Base-by-base conservation (phyloP, 2,888 invertebrate species). In the Brachylomia viminalis region DNA sequence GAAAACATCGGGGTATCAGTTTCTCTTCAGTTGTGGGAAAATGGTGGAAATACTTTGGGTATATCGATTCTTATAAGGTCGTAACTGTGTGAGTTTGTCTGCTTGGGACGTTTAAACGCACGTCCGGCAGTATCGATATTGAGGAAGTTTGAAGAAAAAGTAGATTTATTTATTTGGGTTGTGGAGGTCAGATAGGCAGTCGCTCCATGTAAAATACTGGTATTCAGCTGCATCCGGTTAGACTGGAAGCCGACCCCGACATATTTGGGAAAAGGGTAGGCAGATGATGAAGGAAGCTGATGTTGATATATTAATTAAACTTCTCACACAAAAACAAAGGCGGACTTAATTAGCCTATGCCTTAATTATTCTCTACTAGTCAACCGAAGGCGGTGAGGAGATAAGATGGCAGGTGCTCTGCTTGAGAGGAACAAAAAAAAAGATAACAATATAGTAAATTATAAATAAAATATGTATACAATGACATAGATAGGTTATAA, bases 1-100 rank as follows among this genome's bases (percentile, higher is more conserved):
- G 59, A 85, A 82, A 84, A 83, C 49, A 61, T 68, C 5, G 33
- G 71, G 27, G 59, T 77, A 68, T 77, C 56, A 72, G 65, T 72
- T 72, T 17, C 69, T 58, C 58, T 69, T 75, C 65, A 58, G 67
- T 10, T 72, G 27, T 58, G 27, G 30, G 47, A 38, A 49, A 42
- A 7, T 38, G 15, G 15, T 15, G 45, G 11, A 59, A 64, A 78
- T 20, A 27, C n/a, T 42, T 23, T 78, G 33, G 11, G 54, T 70
- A 23, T 56, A 42, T 54, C 33, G 49, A 30, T 66, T 77, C 30
- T 33, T 54, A 65, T 23, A 4, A 7, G 13, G 52, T 33, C 33
- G 2, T 49, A 13, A 8, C 13, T 65, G 2, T 17, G 20, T 15
- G 17, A 17, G 6, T n/a, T 5, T 64, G 42, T 62, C 10, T 45